Evolutionary conservation across 1,140 invertebrate genomes (phyloP).

Genomic region (Diprion similis): DNA sequence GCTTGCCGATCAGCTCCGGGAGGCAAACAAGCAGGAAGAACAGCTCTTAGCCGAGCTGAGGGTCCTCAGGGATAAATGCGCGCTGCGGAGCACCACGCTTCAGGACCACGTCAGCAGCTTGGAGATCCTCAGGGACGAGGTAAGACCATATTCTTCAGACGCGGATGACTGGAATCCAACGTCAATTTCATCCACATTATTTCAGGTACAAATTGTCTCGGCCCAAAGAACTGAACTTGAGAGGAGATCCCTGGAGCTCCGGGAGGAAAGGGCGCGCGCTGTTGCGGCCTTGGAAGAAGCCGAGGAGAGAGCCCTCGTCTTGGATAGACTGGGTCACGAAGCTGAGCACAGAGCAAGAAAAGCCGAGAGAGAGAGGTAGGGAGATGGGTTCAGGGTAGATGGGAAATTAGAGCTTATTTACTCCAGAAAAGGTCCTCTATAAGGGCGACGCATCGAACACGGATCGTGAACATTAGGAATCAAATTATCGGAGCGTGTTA

Average conservation of each 20-base stretch:
- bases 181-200: conserved; percentile 20
- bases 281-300: conserved; percentile 85
- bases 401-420: background rate
- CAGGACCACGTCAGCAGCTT: conserved; percentile 89
- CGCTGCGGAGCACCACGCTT: conserved; percentile 72
- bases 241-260: conserved; percentile 73
- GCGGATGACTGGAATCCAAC: background rate
- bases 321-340: conserved; percentile 86
- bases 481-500: no score
- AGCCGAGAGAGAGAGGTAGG: conserved; percentile 62
- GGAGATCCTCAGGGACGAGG: conserved; percentile 87
- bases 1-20: conserved; percentile 85
- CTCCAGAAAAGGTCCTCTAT: no score
- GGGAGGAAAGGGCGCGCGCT: conserved; percentile 81
- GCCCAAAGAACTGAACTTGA: conserved; percentile 88
- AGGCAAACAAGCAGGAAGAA: conserved; percentile 82
- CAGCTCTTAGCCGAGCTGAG: conserved; percentile 82
- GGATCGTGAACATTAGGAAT: no score
- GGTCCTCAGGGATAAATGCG: conserved; percentile 82
- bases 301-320: conserved; percentile 82
- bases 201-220: conserved; percentile 78
- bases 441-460: no score
- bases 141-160: conserved; percentile 42
- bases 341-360: conserved; percentile 69
- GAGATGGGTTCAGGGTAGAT: background rate